Conservation (phyloP, 1,140 invertebrate genomes). For the Bombus balteatus region DNA sequence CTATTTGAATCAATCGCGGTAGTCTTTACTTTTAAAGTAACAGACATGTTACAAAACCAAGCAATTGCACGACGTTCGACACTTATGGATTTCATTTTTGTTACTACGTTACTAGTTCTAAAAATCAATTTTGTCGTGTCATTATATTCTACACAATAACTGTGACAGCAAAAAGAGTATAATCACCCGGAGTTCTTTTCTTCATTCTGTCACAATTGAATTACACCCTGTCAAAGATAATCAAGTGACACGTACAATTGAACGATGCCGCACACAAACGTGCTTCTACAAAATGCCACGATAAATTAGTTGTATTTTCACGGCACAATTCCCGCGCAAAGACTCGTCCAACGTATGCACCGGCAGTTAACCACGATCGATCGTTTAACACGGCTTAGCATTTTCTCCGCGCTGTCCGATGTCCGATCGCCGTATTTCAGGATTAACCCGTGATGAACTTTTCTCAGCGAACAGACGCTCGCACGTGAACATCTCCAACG, state of each 20-base stretch:
- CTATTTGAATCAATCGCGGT: background rate
- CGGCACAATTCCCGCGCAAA: conserved; percentile 17
- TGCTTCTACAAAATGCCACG: background rate
- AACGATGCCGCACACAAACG: background rate
- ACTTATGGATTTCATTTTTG: background rate
- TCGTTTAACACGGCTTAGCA: conserved; percentile 49
- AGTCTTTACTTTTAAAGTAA: background rate
- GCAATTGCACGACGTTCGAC: background rate
- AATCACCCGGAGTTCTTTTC: background rate
- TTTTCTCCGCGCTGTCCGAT: conserved; percentile 8
- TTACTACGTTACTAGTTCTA: background rate
- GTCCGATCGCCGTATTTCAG: conserved; percentile 37
- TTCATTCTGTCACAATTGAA: background rate
- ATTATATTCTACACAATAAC: background rate
- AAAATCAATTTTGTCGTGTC: background rate
- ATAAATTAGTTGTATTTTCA: conserved; percentile 30
- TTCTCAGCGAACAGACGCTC: conserved; percentile 29
- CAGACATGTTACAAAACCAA: background rate
- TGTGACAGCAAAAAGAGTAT: no score
- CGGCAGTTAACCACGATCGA: conserved; percentile 35
- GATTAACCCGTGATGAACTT: conserved; percentile 53
- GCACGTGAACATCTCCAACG: conserved; percentile 43
- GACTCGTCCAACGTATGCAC: conserved; percentile 1
- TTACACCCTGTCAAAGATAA: background rate
- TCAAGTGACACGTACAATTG: background rate